phyloP scores from a whole-genome alignment of 2,797 vertebrate genomes.

The Platyrinchus mystaceus region DNA sequence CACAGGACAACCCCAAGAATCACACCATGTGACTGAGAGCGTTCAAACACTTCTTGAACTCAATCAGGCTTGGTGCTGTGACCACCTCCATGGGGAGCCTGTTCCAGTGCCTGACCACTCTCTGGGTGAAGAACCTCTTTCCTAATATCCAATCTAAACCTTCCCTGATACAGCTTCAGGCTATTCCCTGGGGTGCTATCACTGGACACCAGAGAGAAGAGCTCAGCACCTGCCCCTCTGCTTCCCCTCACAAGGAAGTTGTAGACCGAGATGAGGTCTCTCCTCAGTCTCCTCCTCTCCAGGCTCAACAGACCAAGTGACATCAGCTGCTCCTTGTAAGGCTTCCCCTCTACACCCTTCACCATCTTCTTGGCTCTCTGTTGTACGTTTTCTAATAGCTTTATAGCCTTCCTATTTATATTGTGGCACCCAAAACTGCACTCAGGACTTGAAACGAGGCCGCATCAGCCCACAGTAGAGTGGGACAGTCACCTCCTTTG shows the following conservation, averaged over 20 bases:
- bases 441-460: not conserved
- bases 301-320: not conserved
- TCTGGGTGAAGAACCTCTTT: not conserved
- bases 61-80: not conserved
- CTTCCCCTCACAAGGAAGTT: not conserved
- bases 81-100: not conserved
- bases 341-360: not conserved
- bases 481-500: not conserved
- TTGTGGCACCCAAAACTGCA: not conserved
- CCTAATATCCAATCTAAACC: not conserved
- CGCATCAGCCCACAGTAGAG: not conserved
- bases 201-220: not conserved
- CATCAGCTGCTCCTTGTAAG: not conserved
- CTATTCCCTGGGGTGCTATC: not conserved
- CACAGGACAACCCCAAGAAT: not conserved
- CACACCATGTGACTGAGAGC: not conserved
- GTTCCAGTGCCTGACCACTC: not conserved
- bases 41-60: not conserved
- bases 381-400: not conserved
- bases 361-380: not conserved
- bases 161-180: not conserved
- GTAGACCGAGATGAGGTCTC: not conserved
- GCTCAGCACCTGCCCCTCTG: not conserved
- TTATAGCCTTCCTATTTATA: not conserved
- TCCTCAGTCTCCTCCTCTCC: not conserved